Evolutionary conservation across 2,888 invertebrate species (phyloP).

Genomic region (Napeogenes sylphis): DNA sequence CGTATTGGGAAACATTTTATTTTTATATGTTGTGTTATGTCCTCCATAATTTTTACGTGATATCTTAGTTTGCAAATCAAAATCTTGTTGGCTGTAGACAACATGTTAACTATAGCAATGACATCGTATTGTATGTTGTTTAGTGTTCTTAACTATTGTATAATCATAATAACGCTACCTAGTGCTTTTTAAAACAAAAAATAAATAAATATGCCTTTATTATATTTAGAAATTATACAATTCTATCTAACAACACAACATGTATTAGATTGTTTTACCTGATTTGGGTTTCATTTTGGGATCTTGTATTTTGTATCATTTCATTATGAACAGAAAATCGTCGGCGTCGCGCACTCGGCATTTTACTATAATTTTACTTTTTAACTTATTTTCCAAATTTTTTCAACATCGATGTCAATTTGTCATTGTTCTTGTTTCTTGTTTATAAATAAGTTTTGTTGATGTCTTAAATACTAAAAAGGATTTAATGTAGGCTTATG

Average conservation of each 20-base stretch:
- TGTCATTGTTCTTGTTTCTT: slow-evolving; percentile 18
- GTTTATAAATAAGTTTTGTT: slow-evolving; percentile 8
- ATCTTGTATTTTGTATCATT: slow-evolving; percentile 40
- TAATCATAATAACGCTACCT: not conserved
- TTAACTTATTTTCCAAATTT: slow-evolving; percentile 25
- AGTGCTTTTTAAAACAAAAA: no score
- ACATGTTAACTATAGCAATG: not conserved
- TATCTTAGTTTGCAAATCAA: slow-evolving; percentile 37
- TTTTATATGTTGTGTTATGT: slow-evolving; percentile 39
- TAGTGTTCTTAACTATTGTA: not conserved
- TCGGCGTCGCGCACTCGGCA: slow-evolving; percentile 65
- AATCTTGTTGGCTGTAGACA: slow-evolving; percentile 38
- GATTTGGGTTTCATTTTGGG: slow-evolving; percentile 46
- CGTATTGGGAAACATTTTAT: slow-evolving; percentile 41
- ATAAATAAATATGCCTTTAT: not conserved
- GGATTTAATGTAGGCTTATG: not conserved
- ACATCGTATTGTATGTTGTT: no score
- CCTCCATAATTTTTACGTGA: slow-evolving; percentile 28
- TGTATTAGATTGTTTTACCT: slow-evolving; percentile 39
- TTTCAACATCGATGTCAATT: slow-evolving; percentile 20
- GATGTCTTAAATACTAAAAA: not conserved
- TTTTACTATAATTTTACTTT: slow-evolving; percentile 37
- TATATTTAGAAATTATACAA: not conserved
- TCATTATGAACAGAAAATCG: slow-evolving; percentile 64
- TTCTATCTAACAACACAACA: no score